phyloP scores from a whole-genome alignment of 1,140 invertebrate genomes.

The Trichonephila clavipes region DNA sequence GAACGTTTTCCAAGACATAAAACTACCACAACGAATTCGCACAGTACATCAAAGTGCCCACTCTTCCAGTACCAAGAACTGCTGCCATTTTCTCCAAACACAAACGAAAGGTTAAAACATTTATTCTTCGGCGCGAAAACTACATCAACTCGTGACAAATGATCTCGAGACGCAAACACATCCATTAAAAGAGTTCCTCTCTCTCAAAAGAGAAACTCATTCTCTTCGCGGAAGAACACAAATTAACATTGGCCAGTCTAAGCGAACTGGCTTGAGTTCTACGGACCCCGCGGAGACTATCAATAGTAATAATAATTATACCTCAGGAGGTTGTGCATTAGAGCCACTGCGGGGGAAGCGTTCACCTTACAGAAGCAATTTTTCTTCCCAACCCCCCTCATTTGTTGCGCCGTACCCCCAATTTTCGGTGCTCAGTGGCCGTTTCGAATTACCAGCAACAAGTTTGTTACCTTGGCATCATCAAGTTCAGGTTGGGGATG shows the following conservation, averaged over 20 bases:
- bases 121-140: background rate
- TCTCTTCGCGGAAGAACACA: background rate
- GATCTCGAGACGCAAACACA: constrained; percentile 8
- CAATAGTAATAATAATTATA: background rate
- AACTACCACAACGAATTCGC: too few species aligned
- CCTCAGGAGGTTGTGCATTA: background rate
- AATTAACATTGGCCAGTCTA: background rate
- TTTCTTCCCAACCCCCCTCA: background rate
- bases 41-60: too few species aligned
- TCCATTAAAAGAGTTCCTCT: background rate
- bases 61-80: too few species aligned
- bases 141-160: background rate
- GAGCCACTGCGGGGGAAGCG: background rate
- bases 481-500: too few species aligned
- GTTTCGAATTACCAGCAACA: too few species aligned
- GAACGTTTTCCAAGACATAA: too few species aligned
- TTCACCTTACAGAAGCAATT: background rate
- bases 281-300: background rate
- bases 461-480: too few species aligned
- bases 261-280: background rate
- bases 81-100: too few species aligned
- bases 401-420: background rate
- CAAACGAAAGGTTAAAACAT: background rate
- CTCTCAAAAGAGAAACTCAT: background rate
- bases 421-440: too few species aligned